These are phyloP conservation scores for Zele albiditarsus DNA, from an alignment of 2,888 invertebrate genomes.

Conservation along the genomic window DNA sequence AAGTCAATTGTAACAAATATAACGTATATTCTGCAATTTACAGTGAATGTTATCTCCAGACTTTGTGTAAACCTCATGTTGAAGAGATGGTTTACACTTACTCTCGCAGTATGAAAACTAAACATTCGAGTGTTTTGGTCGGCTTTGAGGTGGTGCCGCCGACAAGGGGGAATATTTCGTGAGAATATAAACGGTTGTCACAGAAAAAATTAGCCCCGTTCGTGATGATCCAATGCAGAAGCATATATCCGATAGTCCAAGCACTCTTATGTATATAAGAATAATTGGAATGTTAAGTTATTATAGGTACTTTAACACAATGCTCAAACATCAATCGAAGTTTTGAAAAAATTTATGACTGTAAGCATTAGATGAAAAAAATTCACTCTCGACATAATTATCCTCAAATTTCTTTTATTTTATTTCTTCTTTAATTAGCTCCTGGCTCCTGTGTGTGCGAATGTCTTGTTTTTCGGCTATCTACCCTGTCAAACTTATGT, in stretches of 20 bases:
- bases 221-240: constrained; percentile 32
- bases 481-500: constrained; percentile 54
- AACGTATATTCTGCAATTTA: background rate
- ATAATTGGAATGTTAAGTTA: background rate
- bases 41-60: background rate
- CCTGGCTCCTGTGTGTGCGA: background rate
- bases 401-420: background rate
- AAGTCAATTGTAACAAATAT: background rate
- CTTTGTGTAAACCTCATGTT: constrained; percentile 28
- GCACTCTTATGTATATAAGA: background rate
- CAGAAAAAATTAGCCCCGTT: constrained; percentile 11
- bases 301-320: background rate
- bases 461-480: background rate
- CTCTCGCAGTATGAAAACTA: constrained; percentile 68
- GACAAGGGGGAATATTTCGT: constrained; percentile 27
- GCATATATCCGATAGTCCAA: background rate
- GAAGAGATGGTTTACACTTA: constrained; percentile 66
- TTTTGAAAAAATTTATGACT: background rate
- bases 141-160: constrained; percentile 63
- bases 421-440: background rate
- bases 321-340: background rate
- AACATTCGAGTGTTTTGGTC: constrained; percentile 59
- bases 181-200: constrained; percentile 25
- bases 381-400: background rate
- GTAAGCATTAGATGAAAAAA: background rate